Base-by-base conservation (phyloP, 2,797 vertebrate species). In the Melanotaenia parkinsoni region DNA sequence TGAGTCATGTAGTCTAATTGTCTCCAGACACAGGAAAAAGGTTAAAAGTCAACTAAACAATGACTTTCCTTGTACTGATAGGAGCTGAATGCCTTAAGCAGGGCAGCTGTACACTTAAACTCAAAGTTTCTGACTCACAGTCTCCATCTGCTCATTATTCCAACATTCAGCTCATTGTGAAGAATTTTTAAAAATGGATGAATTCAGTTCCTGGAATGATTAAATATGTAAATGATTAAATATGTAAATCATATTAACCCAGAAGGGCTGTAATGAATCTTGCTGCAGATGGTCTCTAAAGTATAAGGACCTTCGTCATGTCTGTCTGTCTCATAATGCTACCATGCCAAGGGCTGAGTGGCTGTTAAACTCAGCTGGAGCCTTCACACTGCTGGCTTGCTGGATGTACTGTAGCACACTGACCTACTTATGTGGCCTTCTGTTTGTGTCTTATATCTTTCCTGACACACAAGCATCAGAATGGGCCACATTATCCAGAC, bases 371-470 rank as follows among this genome's bases (percentile, higher is more conserved):
- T 84, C 51, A 40, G 16, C 56, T 47, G 45, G 68, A 68, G 47
- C 67, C 58, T 67, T 63, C 77, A 26, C 54, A 2, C 60, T 64
- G 58, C 58, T 35, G 22, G 47, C 73, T 79, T 85, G 76, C 78
- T 86, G 77, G 71, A 64, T 79, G 70, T 43, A 28, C 63, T 63
- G 74, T 81, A 84, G 66, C 86, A 79, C 87, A 89, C 85, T 91
- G 85, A 92, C 89, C 92, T 86, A 91, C 82, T 88, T 93, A 6
- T 67, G 50, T 53, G 61, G n/a, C 64, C 13, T 54, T 47, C 70
- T 66, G 76, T 68, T 79, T 66, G 53, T 63, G 66, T 71, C 26
- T 81, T 65, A 24, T 69, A 65, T 80, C 57, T 63, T 28, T 26
- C 26, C 64, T 64, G 63, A 81, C 64, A 56, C 57, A 72, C 45